phyloP scores from a whole-genome alignment of 2,113 vertebrate species.

The Pipa parva region DNA sequence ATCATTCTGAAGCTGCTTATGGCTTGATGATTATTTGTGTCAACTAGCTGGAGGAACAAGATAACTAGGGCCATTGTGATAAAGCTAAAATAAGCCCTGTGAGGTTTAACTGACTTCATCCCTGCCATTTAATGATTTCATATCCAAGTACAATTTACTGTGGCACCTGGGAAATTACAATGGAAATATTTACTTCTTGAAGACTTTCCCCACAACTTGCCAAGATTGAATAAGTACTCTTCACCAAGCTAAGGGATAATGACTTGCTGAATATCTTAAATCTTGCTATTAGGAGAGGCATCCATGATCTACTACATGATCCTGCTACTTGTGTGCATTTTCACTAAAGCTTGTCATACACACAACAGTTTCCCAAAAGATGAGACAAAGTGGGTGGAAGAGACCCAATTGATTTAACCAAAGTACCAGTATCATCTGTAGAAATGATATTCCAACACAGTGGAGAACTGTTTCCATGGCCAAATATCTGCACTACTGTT shows the following conservation, averaged over 20 bases:
- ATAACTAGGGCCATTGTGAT: conserved; percentile 60
- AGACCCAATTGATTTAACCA: too few species aligned
- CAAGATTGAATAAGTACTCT: not conserved
- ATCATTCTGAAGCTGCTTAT: conserved; percentile 57
- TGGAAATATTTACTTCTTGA: not conserved
- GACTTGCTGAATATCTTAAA: not conserved
- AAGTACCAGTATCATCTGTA: too few species aligned
- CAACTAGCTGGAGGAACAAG: conserved; percentile 51
- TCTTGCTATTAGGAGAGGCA: not conserved
- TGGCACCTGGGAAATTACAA: not conserved
- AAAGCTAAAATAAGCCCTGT: conserved; percentile 48
- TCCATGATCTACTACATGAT: too few species aligned
- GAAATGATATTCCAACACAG: too few species aligned
- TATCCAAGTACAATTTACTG: not conserved
- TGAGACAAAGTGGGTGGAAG: not conserved
- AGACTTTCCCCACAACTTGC: not conserved
- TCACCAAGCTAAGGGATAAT: not conserved
- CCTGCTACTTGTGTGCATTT: too few species aligned
- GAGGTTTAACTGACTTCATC: conserved; percentile 55
- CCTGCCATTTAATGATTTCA: conserved; percentile 28
- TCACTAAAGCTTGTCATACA: too few species aligned
- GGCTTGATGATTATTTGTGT: conserved; percentile 59
- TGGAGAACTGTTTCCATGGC: too few species aligned
- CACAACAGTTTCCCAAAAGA: not conserved
- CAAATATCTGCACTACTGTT: too few species aligned